phyloP scores from a whole-genome alignment of 2,113 vertebrate species.

The Mastomys natalensis region DNA sequence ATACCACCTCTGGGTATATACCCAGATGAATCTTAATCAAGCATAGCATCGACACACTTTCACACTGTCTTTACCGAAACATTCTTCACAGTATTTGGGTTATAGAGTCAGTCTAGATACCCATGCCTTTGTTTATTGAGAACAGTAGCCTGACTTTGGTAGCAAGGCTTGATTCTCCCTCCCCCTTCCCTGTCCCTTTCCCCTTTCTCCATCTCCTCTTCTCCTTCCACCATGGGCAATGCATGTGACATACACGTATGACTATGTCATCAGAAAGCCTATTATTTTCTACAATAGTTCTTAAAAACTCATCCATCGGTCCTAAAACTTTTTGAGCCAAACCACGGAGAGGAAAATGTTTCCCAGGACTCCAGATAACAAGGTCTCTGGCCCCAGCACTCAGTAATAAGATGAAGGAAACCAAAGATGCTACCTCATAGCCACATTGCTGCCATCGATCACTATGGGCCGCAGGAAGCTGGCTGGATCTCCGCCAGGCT shows the following conservation, averaged over 20 bases:
- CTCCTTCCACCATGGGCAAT: neutral
- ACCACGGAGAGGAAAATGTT: neutral
- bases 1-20: neutral
- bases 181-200: no score
- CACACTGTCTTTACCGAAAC: neutral
- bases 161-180: neutral
- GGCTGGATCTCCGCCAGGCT: conserved; percentile 34
- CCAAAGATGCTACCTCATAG: conserved; percentile 92
- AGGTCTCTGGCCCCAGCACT: neutral
- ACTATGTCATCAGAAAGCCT: neutral
- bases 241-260: no score
- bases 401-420: neutral
- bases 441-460: conserved; percentile 96
- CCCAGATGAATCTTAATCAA: neutral
- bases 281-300: neutral
- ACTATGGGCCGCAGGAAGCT: conserved; percentile 90
- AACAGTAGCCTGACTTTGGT: neutral
- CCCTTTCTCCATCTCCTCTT: no score
- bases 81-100: neutral
- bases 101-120: neutral
- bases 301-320: neutral
- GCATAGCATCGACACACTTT: neutral
- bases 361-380: neutral
- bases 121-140: neutral
- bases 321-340: neutral